Evolutionary conservation across 2,888 invertebrate genomes (phyloP), one percentile per base, ranked within the genome.

Genomic region (Tenthredo amoena): DNA sequence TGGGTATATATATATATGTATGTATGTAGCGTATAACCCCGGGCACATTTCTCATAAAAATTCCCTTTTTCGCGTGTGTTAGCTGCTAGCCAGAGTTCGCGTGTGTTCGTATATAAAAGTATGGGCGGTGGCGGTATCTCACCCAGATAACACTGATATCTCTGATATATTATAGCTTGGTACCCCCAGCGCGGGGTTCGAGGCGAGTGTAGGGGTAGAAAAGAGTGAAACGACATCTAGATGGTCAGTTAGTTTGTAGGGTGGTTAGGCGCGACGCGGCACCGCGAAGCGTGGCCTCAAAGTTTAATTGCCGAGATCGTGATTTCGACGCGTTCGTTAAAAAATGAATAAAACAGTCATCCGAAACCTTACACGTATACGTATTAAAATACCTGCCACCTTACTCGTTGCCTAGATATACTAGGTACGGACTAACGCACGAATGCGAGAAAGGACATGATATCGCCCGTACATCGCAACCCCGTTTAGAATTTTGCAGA

Each of bases 121-220:
- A 88, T 87, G 88, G 88, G 88, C 87, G 85, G 86, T 84, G 31
- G 86, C 86, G 87, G 86, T 88, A 89, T 90, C 90, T 90, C 87
- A 87, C 88, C 86, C 89, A 90, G 93, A 93, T 92, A 93, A 92
- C 92, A 90, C 91, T 91, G 92, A 93, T 92, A 93, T 92, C 92
- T 90, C 91, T 91, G 92, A 92, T 92, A 92, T 92, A 92, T 92
- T 91, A 91, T 90, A 85, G 86, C 86, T 68, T 34, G 47, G 43
- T 47, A 68, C 68, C 65, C 65, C 83, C 9, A 26, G 43, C 47
- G 31, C 83, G 62, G 58, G 31, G 55, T 81, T 81, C 77, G 31
- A 18, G 77, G 50, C 34, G 26, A 50, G 34, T 55, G 26, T 77
- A 50, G 81, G 83, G 83, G 83, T 83, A 68, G 83, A 83, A 83